phyloP scores from a whole-genome alignment of 2,113 vertebrate species.

The Cyanoderma ruficeps region DNA sequence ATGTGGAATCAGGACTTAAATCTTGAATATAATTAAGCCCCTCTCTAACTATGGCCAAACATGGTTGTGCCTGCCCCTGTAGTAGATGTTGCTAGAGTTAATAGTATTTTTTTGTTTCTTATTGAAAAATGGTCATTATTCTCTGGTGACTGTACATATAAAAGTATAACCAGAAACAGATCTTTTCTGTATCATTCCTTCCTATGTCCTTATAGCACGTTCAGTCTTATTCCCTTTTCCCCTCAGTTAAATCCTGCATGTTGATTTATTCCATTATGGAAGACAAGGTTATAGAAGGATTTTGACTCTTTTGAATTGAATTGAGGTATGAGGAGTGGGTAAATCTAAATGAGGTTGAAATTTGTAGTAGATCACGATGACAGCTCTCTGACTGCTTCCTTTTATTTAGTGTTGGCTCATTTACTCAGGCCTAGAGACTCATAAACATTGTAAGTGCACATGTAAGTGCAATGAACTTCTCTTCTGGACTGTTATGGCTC shows the following conservation, averaged over 20 bases:
- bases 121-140: not conserved
- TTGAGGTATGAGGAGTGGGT: not conserved
- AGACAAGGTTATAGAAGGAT: not conserved
- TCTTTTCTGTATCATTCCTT: not conserved
- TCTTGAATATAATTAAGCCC: not conserved
- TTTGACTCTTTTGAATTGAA: not conserved
- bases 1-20: not conserved
- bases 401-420: conserved; percentile 5
- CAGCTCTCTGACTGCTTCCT: not conserved
- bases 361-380: not conserved
- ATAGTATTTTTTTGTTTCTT: not conserved
- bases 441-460: not conserved
- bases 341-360: not conserved
- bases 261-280: not conserved
- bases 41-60: not conserved
- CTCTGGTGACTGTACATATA: not conserved
- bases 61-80: not conserved
- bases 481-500: not conserved
- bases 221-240: not conserved
- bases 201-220: not conserved
- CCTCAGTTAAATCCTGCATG: not conserved
- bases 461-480: not conserved
- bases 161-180: not conserved
- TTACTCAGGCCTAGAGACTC: not conserved
- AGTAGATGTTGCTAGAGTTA: not conserved